Conservation (phyloP, 2,888 invertebrate genomes). For the Andrena trimmerana region DNA sequence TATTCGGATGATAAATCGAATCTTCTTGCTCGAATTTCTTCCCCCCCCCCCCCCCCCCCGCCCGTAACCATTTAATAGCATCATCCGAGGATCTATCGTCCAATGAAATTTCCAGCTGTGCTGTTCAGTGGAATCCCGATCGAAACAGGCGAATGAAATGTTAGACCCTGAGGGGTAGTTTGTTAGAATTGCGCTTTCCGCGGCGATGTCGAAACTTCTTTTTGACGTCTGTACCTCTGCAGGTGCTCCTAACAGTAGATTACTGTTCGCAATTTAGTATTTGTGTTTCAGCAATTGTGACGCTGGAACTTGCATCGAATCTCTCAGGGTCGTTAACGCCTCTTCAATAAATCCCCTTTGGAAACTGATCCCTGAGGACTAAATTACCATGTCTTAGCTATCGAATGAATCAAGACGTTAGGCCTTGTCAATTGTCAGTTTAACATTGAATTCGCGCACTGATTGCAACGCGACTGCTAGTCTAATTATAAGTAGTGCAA, state of each 20-base stretch:
- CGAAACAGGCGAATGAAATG: not conserved
- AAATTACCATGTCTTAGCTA: constrained; percentile 3
- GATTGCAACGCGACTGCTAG: not conserved
- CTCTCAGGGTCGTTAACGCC: constrained; percentile 17
- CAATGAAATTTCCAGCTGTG: too few species aligned
- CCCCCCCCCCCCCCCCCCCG: not conserved
- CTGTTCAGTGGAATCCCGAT: not conserved
- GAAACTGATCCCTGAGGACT: constrained; percentile 12
- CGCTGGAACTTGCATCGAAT: not conserved
- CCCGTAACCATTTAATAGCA: too few species aligned
- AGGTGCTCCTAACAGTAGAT: not conserved
- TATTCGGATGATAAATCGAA: constrained; percentile 45
- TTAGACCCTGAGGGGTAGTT: too few species aligned
- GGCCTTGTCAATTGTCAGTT: constrained; percentile 23
- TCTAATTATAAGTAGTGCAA: too few species aligned
- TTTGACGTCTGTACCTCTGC: not conserved
- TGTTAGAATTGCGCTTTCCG: too few species aligned
- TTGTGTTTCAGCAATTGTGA: constrained; percentile 3
- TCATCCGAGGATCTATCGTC: too few species aligned
- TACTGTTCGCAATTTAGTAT: not conserved
- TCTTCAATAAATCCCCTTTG: constrained; percentile 14
- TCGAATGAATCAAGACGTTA: not conserved
- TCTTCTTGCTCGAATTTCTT: constrained; percentile 10
- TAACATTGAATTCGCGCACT: not conserved
- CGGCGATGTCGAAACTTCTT: not conserved